phyloP scores from a whole-genome alignment of 2,113 vertebrate genomes.

The Apodemus speciosus region DNA sequence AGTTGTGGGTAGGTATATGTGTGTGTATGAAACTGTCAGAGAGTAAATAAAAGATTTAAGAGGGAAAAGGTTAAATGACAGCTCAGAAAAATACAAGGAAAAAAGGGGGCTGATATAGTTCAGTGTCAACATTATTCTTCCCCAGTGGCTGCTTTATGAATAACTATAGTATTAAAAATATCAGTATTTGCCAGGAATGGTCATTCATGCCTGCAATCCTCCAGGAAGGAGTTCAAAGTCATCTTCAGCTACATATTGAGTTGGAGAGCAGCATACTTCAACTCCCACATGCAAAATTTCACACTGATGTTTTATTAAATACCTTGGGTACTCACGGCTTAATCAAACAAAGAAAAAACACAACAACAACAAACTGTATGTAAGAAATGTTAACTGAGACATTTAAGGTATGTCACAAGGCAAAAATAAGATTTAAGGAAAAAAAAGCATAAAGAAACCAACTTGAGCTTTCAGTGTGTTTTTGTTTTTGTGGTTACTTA shows the following conservation, averaged over 20 bases:
- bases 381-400: slow-evolving; percentile 9
- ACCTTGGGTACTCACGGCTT: not conserved
- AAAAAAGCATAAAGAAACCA: not conserved
- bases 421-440: slow-evolving; percentile 6
- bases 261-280: not conserved
- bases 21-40: not conserved
- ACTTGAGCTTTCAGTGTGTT: not conserved
- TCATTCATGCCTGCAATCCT: not conserved
- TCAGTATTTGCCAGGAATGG: not conserved
- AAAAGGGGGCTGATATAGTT: not conserved
- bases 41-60: not conserved
- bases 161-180: not conserved
- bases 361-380: slow-evolving; percentile 28
- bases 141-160: not conserved
- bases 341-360: not conserved
- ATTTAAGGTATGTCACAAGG: slow-evolving; percentile 28
- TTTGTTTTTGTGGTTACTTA: not conserved
- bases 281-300: not conserved
- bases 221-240: not conserved
- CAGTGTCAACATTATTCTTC: not conserved
- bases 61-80: not conserved
- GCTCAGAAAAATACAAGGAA: slow-evolving; percentile 21
- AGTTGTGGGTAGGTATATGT: not conserved
- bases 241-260: not conserved
- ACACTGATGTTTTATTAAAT: slow-evolving; percentile 33